Percentiles rank a stretch among this genome's conserved stretches.
Evolutionary conservation across 2,888 invertebrate species (phyloP).

Genomic region (Caenorhabditis uteleia): DNA sequence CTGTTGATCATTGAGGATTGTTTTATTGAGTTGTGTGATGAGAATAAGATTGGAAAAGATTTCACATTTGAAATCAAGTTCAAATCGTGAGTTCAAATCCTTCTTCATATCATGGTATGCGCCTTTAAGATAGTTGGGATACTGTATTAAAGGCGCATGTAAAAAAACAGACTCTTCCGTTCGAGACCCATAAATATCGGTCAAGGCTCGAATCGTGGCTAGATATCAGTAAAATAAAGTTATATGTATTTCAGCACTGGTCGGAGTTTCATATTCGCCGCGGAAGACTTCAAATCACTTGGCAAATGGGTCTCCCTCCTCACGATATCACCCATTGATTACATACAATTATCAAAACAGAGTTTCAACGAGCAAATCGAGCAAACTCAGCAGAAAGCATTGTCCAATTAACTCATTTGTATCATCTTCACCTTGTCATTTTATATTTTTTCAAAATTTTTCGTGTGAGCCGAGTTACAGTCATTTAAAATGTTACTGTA

Average conservation of each 20-base stretch:
- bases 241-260: constrained; percentile 55
- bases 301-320: constrained; percentile 65
- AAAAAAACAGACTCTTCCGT: background rate
- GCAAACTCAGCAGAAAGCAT: constrained; percentile 23
- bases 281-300: constrained; percentile 59
- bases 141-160: too few species aligned
- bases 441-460: too few species aligned
- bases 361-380: constrained; percentile 55
- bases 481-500: too few species aligned
- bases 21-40: constrained; percentile 66
- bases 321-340: constrained; percentile 66
- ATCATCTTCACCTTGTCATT: too few species aligned
- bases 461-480: too few species aligned
- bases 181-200: too few species aligned
- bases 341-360: constrained; percentile 65
- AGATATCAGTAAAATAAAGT: background rate
- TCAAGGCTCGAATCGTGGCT: background rate
- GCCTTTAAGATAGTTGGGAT: too few species aligned
- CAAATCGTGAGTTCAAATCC: constrained; percentile 58
- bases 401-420: background rate
- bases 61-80: constrained; percentile 66
- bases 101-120: too few species aligned
- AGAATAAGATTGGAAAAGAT: constrained; percentile 64
- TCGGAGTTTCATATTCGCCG: constrained; percentile 57
- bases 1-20: constrained; percentile 68